phyloP scores from a whole-genome alignment of 1,140 invertebrate genomes.

The Drosophila nigrodunni region DNA sequence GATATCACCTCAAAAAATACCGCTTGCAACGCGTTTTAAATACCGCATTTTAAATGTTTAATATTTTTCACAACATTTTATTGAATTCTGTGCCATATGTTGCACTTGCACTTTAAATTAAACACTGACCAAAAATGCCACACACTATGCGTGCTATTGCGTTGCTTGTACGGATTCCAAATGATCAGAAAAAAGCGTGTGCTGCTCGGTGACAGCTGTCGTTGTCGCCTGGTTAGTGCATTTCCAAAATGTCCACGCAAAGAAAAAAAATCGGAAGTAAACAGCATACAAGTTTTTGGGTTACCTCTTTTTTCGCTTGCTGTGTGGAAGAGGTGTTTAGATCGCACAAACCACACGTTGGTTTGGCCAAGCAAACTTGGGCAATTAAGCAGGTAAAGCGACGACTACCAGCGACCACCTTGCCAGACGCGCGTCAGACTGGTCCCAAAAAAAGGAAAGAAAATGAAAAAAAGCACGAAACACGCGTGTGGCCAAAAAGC shows the following conservation, averaged over 20 bases:
- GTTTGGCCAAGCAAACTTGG: slow-evolving; percentile 18
- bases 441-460: slow-evolving; percentile 39
- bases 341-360: slow-evolving; percentile 30
- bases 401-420: slow-evolving; percentile 49
- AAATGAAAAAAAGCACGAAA: slow-evolving; percentile 30
- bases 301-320: slow-evolving; percentile 4
- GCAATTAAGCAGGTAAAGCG: slow-evolving; percentile 63
- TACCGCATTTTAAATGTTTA: background rate
- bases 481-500: slow-evolving; percentile 78
- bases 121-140: slow-evolving; percentile 49
- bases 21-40: background rate
- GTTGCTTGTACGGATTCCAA: slow-evolving; percentile 78
- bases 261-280: slow-evolving; percentile 82
- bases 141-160: slow-evolving; percentile 50
- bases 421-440: slow-evolving; percentile 73
- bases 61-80: background rate
- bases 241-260: slow-evolving; percentile 56
- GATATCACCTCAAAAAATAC: background rate
- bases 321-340: slow-evolving; percentile 64
- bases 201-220: slow-evolving; percentile 57
- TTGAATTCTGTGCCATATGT: slow-evolving; percentile 47
- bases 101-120: slow-evolving; percentile 7
- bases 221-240: slow-evolving; percentile 56
- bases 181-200: slow-evolving; percentile 72
- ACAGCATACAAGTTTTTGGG: slow-evolving; percentile 44